Evolutionary conservation across 2,888 invertebrate genomes (phyloP), one percentile per base, ranked within the genome.

Genomic region (Drosophila greeni): DNA sequence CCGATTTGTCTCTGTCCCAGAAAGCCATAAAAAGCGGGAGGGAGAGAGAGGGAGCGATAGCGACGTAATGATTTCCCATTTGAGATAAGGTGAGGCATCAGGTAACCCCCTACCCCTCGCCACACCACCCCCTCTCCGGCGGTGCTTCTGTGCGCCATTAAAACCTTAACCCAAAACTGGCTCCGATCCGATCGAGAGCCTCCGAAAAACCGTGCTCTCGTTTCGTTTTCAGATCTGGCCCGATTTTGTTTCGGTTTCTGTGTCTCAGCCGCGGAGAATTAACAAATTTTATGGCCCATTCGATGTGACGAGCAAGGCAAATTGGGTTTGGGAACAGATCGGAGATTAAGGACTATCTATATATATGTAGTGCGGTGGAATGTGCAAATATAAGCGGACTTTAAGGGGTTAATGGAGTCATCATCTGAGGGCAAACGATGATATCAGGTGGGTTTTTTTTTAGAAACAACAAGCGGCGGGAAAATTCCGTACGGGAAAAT

Each of bases 31-130:
- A 79, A 77, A 75, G 56, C 18, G 6, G 33, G 56, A 18, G 24
- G 18, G 18, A 53, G 37, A 31, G 55, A n/a, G 18, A 20, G 2
- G 36, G 34, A 29, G n/a, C 36, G 34, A 29, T 14, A 48, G 45
- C 33, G 18, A 37, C 65, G 70, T 82, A 82, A 82, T 82, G 81
- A 82, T 82, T 82, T 84, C 81, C 72, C 85, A 82, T 82, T 82
- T 67, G 72, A 82, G 81, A 82, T 82, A 82, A 84, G 85, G 77
- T 75, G 72, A 73, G 58, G 39, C 64, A 68, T 74, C 66, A 53
- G 70, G 59, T 74, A 69, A 40, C 43, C 48, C 26, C 43, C 48
- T n/a, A n/a, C n/a, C 20, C 5, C 20, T 12, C 16, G 23, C 18
- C 20, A 31, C 26, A 23, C 18, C 20, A 31, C 26, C 48, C 12